These are phyloP conservation scores for Loripinus fragilis DNA, from an alignment of 2,888 invertebrate genomes.

Conservation along the genomic window DNA sequence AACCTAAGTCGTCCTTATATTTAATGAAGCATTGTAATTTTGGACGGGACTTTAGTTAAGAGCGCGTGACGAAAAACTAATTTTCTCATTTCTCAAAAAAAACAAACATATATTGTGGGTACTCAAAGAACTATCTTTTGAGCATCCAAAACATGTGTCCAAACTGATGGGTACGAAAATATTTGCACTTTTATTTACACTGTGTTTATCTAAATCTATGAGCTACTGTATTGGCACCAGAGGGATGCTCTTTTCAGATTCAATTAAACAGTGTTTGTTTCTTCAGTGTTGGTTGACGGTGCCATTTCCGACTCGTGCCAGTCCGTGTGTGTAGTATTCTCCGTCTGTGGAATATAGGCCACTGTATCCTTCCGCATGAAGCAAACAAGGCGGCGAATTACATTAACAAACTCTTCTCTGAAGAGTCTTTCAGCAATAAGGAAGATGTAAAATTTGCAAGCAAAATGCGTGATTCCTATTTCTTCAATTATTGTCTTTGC, in stretches of 20 bases:
- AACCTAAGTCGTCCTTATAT: too few relatives aligned
- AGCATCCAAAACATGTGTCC: too few relatives aligned
- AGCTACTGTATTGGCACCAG: background rate
- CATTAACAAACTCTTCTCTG: slow-evolving; percentile 69
- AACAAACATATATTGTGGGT: too few relatives aligned
- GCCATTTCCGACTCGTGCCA: slow-evolving; percentile 49
- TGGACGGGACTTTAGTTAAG: too few relatives aligned
- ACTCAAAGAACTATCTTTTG: too few relatives aligned
- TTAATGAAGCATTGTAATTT: too few relatives aligned
- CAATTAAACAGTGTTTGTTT: slow-evolving; percentile 37
- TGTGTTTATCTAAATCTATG: too few relatives aligned
- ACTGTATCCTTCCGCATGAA: slow-evolving; percentile 22
- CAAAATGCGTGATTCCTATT: slow-evolving; percentile 81
- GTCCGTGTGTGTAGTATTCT: slow-evolving; percentile 40
- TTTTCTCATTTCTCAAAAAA: too few relatives aligned
- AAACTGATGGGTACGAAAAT: too few relatives aligned
- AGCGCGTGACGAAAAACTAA: too few relatives aligned
- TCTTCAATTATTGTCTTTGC: slow-evolving; percentile 75
- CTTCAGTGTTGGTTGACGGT: slow-evolving; percentile 33
- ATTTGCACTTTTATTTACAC: too few relatives aligned
- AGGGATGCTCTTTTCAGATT: background rate
- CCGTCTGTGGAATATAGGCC: slow-evolving; percentile 45
- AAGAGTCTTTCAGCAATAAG: slow-evolving; percentile 80
- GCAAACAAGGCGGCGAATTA: slow-evolving; percentile 21
- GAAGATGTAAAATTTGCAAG: slow-evolving; percentile 82